A percentile compares a stretch with the other conserved stretches of the same genome.
Evolutionary conservation across 2,888 invertebrate genomes (phyloP).

Genomic region (Harmothoe impar): DNA sequence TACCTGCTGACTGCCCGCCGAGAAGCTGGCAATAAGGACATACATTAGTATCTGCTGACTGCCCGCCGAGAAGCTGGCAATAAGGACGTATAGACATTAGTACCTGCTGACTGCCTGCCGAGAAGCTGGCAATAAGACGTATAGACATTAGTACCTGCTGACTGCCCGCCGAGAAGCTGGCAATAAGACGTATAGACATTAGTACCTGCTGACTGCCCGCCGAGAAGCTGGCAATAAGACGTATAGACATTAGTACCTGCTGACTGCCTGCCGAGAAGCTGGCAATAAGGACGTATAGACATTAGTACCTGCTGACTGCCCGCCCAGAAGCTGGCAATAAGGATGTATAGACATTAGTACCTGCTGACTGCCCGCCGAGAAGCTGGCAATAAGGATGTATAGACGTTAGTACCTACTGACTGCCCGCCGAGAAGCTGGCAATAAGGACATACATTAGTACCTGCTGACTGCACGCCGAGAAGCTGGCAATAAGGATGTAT

Average conservation of each 20-base stretch:
- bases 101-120: conserved; percentile 87
- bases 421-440: conserved; percentile 86
- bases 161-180: conserved; percentile 86
- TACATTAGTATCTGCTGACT: conserved; percentile 87
- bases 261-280: conserved; percentile 87
- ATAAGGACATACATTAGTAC: too few species aligned
- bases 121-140: conserved; percentile 85
- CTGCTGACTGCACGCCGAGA: conserved; percentile 87
- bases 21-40: conserved; percentile 85
- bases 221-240: conserved; percentile 85
- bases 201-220: conserved; percentile 87
- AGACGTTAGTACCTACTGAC: conserved; percentile 87
- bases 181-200: too few species aligned
- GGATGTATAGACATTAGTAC: too few species aligned
- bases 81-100: too few species aligned
- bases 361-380: conserved; percentile 87
- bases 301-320: conserved; percentile 87
- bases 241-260: too few species aligned
- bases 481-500: conserved; percentile 81
- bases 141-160: conserved; percentile 88
- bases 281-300: too few species aligned
- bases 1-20: conserved; percentile 87
- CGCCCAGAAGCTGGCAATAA: conserved; percentile 86
- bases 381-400: conserved; percentile 81
- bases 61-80: conserved; percentile 86